These are phyloP conservation scores for Hermetia illucens DNA, from an alignment of 1,140 invertebrate genomes.

Conservation along the genomic window DNA sequence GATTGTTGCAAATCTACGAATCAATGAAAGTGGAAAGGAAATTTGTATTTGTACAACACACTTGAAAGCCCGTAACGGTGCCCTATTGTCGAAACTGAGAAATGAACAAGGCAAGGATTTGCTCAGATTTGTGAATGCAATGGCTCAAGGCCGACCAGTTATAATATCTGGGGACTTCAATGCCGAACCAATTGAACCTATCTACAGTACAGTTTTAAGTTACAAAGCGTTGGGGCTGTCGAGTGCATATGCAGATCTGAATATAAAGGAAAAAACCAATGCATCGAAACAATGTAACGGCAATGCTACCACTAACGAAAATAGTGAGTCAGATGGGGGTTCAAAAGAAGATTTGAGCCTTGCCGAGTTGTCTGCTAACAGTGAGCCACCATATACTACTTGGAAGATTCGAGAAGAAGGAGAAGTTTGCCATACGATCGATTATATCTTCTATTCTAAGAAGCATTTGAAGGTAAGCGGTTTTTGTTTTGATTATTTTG, in stretches of 20 bases:
- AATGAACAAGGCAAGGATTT: conserved; percentile 64
- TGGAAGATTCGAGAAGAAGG: conserved; percentile 64
- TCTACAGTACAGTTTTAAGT: conserved; percentile 45
- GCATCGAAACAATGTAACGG: background rate
- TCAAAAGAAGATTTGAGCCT: conserved; percentile 13
- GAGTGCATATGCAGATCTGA: conserved; percentile 36
- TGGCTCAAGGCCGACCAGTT: conserved; percentile 38
- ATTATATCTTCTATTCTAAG: conserved; percentile 61
- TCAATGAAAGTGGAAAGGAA: conserved; percentile 38
- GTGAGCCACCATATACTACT: conserved; percentile 59
- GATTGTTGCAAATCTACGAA: conserved; percentile 39
- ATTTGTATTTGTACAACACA: conserved; percentile 62
- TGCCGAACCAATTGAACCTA: conserved; percentile 56
- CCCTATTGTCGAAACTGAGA: conserved; percentile 49
- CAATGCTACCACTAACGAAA: conserved; percentile 3
- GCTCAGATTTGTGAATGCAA: conserved; percentile 41
- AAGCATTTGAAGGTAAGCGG: conserved; percentile 34
- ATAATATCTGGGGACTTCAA: conserved; percentile 69
- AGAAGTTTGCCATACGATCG: conserved; percentile 60
- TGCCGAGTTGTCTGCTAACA: conserved; percentile 23
- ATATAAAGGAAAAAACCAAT: background rate
- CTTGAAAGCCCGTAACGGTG: conserved; percentile 58
- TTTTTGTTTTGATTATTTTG: background rate
- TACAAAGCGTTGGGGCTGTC: conserved; percentile 31
- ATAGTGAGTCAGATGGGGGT: conserved; percentile 5